These are phyloP conservation scores for Adelognathus sp. DNA, from an alignment of 2,888 invertebrate species.

Conservation along the genomic window DNA sequence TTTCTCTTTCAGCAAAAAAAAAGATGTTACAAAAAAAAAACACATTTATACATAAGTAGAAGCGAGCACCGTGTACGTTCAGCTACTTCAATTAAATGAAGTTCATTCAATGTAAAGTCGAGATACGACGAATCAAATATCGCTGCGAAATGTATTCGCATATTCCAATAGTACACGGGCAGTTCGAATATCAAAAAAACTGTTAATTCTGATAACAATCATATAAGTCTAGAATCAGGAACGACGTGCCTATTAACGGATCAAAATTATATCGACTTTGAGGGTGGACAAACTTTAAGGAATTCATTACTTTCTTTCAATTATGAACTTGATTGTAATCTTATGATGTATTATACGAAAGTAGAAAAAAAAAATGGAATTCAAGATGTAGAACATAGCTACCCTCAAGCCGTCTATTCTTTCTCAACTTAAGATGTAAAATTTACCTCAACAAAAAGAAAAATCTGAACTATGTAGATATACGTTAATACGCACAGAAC, in stretches of 20 bases:
- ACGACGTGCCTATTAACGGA: conserved; percentile 1
- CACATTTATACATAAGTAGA: not conserved
- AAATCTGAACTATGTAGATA: conserved; percentile 11
- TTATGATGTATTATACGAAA: conserved; percentile 34
- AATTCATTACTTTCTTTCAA: conserved; percentile 13
- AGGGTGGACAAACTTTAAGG: conserved; percentile 47
- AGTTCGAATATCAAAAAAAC: conserved; percentile 28
- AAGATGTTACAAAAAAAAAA: not conserved
- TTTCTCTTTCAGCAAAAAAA: conserved; percentile 3
- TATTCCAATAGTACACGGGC: conserved; percentile 33
- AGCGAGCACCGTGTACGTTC: not conserved
- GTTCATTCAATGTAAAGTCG: conserved; percentile 47
- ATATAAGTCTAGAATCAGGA: conserved; percentile 24
- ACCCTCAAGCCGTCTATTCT: not conserved
- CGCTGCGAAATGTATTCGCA: conserved; percentile 58
- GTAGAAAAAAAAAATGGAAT: conserved; percentile 35
- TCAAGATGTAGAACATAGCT: not conserved
- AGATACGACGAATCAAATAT: conserved; percentile 12
- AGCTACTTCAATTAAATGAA: conserved; percentile 28
- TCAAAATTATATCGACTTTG: not conserved
- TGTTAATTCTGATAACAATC: conserved; percentile 33
- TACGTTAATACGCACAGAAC: no score
- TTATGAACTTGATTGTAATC: conserved; percentile 24
- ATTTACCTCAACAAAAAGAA: not conserved
- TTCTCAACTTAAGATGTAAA: not conserved